Evolutionary conservation across 2,888 invertebrate genomes (phyloP), one percentile per base, ranked within the genome.

Genomic region (Eristalinus sepulchralis): DNA sequence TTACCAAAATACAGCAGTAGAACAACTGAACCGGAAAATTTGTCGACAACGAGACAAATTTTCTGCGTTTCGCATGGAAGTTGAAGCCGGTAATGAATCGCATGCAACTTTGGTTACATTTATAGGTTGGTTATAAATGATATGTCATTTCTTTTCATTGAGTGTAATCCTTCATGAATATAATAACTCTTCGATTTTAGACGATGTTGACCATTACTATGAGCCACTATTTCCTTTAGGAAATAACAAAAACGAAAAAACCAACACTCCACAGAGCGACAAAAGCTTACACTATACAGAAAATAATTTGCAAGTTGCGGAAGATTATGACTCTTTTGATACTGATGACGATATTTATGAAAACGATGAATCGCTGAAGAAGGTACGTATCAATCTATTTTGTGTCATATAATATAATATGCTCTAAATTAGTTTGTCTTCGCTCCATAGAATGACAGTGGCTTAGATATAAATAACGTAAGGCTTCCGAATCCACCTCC

Each of bases 271-370:
- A 17, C 71, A 63, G 22, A n/a, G 17, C 17, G 13, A 34, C 47
- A 70, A 47, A 17, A 33, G 33, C 11, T 31, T 34, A 31, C 20
- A 39, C 1, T 24, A 47, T 39, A 22, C 31, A 13, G 63, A 5
- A 11, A 81, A n/a, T 17, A 75, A 57, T 57, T 33, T 53, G 11
- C 63, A 57, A 17, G 17, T 57, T 13, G 17, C 92, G 6, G 95
- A 95, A 88, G 95, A 95, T 91, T 95, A 95, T 89, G 96, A 96
- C 91, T 96, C 96, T 63, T 96, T 96, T 90, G 96, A 96, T 89
- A 94, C 94, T 1, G 95, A 96, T 88, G 93, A 94, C 60, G 95
- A 95, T 79, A 89, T 90, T 22, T 92, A 93, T 27, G 95, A 95
- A 80, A 90, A 90, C 70, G 91, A 91, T 78, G 91, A 91, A 78